Conservation (phyloP, 2,797 vertebrate genomes). For the Anabacerthia variegaticeps region DNA sequence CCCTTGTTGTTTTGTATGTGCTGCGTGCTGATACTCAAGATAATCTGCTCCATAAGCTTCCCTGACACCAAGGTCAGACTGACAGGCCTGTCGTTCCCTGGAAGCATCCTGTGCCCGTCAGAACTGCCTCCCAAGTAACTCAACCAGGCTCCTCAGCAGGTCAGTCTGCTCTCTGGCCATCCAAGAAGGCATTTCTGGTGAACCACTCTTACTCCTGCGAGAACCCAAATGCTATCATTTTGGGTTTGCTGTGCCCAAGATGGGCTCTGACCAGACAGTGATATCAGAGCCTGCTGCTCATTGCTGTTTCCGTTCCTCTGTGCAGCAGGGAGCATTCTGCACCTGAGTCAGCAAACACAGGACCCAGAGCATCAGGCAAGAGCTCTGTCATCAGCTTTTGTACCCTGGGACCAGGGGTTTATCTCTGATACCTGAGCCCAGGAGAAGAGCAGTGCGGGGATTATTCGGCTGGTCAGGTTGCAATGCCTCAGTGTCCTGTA, state of each 20-base stretch:
- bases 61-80: not conserved
- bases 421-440: rapidly evolving
- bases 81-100: not conserved
- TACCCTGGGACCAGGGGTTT: not conserved
- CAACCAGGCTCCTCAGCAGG: not conserved
- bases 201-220: not conserved
- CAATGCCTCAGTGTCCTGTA: not conserved
- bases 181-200: not conserved
- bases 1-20: not conserved
- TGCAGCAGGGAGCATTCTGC: not conserved
- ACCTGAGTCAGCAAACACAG: not conserved
- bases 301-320: not conserved
- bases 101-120: not conserved
- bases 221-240: not conserved
- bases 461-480: not conserved
- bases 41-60: not conserved
- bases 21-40: not conserved
- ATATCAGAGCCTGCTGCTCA: not conserved
- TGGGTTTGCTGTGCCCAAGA: not conserved
- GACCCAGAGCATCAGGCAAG: not conserved
- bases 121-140: not conserved
- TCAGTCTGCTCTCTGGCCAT: not conserved
- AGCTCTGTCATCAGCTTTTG: not conserved
- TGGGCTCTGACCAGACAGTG: not conserved
- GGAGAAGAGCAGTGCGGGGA: not conserved